phyloP scores from a whole-genome alignment of 2,797 vertebrate species.

The Parambassis ranga region DNA sequence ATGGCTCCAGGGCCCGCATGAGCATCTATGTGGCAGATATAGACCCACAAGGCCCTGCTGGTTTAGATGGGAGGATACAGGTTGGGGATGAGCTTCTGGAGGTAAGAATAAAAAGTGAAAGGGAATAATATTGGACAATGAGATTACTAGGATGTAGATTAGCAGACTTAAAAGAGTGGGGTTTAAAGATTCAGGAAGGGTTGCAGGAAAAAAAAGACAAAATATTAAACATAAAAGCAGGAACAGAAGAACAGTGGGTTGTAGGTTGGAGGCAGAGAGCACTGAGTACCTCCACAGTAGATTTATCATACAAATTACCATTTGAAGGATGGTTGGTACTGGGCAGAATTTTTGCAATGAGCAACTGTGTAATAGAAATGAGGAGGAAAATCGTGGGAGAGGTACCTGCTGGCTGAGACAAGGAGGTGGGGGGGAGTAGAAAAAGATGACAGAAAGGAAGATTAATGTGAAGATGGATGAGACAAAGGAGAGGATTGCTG shows the following conservation, averaged over 20 bases:
- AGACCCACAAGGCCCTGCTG: slow-evolving; percentile 89
- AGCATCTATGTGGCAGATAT: slow-evolving; percentile 89
- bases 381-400: slow-evolving; percentile 2
- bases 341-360: slow-evolving; percentile 9
- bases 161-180: slow-evolving; percentile 1
- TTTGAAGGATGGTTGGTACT: slow-evolving; percentile 29
- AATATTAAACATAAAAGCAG: slow-evolving; percentile 11
- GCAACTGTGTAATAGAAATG: slow-evolving; percentile 19
- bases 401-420: not conserved
- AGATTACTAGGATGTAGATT: not conserved
- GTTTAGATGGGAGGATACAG: slow-evolving; percentile 86
- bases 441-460: slow-evolving; percentile 1
- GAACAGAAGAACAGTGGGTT: slow-evolving; percentile 13
- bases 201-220: slow-evolving; percentile 12
- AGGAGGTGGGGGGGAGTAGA: not conserved
- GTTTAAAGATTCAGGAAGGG: slow-evolving; percentile 1
- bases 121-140: not conserved
- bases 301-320: slow-evolving; percentile 48
- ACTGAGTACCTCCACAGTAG: not conserved
- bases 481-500: not conserved
- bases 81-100: slow-evolving; percentile 93
- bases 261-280: not conserved
- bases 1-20: slow-evolving; percentile 85
- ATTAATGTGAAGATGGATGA: not conserved
- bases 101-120: slow-evolving; percentile 75